Evolutionary conservation across 1,140 invertebrate genomes (phyloP), one percentile per base, ranked within the genome.

Genomic region (Hypsibius dujardini): DNA sequence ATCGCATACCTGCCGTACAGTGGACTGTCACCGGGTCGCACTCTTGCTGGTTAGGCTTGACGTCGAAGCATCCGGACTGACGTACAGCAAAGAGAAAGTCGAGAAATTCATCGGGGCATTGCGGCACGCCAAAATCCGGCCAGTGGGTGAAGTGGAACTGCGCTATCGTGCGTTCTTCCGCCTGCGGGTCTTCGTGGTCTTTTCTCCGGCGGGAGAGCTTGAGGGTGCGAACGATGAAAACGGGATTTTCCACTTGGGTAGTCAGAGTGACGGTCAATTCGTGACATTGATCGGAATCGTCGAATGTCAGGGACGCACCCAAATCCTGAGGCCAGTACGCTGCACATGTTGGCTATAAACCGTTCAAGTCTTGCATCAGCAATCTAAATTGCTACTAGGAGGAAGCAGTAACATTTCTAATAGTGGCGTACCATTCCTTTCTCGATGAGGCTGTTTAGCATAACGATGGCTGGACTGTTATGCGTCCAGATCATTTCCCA

Each of bases 141-240:
- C 95, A 98, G 15, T 89, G 90, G n/a, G 86, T 92, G 79, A 96
- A 98, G 81, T 98, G 92, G 80, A 90, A 96, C 79, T 97, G 93
- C 72, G 89, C 80, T 74, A 94, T 85, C 75, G 89, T 86, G 73
- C 90, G 83, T 75, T 82, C 85, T 73, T 87, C 83, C 69, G 73
- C 71, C 46, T 75, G 76, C 79, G 73, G 1, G 72, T 56, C 46
- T 62, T 59, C 15, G 60, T 46, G n/a, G 69, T 69, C 62, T 71
- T 71, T 46, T 72, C 59, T 71, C 76, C 77, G 77, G 77, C 72
- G 40, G 12, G 3, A 3, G 3, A 67, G 12, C 7, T 67, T 67
- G 12, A 67, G 12, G 3, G 12, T 15, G 42, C 62, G 62, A 7
- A 40, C 42, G 62, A 42, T 42, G 40, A 67, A 67, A 15, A 67